A percentile compares a stretch with the other conserved stretches of the same genome.
Evolutionary conservation across 2,888 invertebrate genomes (phyloP).

Genomic region (Pediacus dermestoides): DNA sequence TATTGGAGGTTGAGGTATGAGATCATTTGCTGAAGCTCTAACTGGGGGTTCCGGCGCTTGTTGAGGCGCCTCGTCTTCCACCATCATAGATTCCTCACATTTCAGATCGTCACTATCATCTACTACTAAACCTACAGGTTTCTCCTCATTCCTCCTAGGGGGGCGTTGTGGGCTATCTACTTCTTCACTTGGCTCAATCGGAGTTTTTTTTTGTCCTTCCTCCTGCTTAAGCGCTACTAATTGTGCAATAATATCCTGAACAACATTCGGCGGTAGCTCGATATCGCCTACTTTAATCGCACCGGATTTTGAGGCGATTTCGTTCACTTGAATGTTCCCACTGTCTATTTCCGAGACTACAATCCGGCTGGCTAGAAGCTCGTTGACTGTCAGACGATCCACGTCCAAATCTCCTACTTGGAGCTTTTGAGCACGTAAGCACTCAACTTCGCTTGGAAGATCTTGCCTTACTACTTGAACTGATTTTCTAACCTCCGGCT

Average conservation of each 20-base stretch:
- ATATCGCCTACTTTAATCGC: slow-evolving; percentile 65
- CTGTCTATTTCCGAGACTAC: slow-evolving; percentile 79
- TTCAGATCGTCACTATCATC: too few species aligned
- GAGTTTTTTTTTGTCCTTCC: slow-evolving; percentile 47
- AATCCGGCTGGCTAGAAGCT: slow-evolving; percentile 75
- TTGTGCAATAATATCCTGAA: slow-evolving; percentile 62
- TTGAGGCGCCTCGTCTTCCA: too few species aligned
- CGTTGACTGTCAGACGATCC: slow-evolving; percentile 72
- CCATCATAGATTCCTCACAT: too few species aligned
- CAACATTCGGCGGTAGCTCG: slow-evolving; percentile 65
- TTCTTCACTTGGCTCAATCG: slow-evolving; percentile 29
- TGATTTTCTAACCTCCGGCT: slow-evolving; percentile 4
- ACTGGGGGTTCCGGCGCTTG: slow-evolving; percentile 19
- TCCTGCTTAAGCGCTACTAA: slow-evolving; percentile 39
- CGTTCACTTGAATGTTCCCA: slow-evolving; percentile 66
- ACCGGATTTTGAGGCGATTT: slow-evolving; percentile 67
- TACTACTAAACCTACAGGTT: too few species aligned
- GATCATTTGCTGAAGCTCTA: slow-evolving; percentile 16
- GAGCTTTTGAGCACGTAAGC: slow-evolving; percentile 59
- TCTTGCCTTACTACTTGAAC: slow-evolving; percentile 1
- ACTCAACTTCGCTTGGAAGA: slow-evolving; percentile 38
- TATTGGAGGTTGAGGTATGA: too few species aligned
- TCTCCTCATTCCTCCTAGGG: too few species aligned
- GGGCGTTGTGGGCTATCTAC: slow-evolving; percentile 13
- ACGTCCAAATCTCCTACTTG: slow-evolving; percentile 76